Evolutionary conservation across 2,888 invertebrate genomes (phyloP).

Genomic region (Cataglyphis rosenhaueri): DNA sequence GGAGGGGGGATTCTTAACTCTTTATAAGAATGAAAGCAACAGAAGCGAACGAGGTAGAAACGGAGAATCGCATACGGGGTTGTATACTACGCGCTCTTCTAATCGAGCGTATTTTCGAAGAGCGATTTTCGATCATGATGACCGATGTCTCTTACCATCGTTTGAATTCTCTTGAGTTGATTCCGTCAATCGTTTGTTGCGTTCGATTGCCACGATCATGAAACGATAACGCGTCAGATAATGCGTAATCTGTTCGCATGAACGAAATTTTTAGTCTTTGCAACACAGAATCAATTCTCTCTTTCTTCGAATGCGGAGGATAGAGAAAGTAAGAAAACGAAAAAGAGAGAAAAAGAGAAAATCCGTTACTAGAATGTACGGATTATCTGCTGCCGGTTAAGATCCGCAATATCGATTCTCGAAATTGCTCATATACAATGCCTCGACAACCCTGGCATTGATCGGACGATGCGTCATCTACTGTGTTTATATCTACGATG

Average conservation of each 20-base stretch:
- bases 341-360: conserved; percentile 40
- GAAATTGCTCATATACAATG: conserved; percentile 15
- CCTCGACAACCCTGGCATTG: conserved; percentile 36
- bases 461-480: conserved; percentile 19
- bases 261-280: background rate
- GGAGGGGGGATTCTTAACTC: background rate
- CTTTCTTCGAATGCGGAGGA: background rate
- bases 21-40: conserved; percentile 42
- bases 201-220: conserved; percentile 20
- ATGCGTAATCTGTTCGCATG: background rate
- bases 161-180: conserved; percentile 25
- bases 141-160: conserved; percentile 14
- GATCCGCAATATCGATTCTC: conserved; percentile 37
- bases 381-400: conserved; percentile 36
- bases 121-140: conserved; percentile 35
- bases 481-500: conserved; percentile 8
- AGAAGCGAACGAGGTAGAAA: conserved; percentile 32
- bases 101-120: conserved; percentile 23
- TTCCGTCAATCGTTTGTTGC: conserved; percentile 26
- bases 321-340: conserved; percentile 20
- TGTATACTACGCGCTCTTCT: conserved; percentile 17
- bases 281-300: conserved; percentile 20
- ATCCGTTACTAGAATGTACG: conserved; percentile 14
- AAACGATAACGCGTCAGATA: background rate
- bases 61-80: conserved; percentile 44